Evolutionary conservation across 2,797 vertebrate genomes (phyloP).

Genomic region (Microctenopoma lineatum): DNA sequence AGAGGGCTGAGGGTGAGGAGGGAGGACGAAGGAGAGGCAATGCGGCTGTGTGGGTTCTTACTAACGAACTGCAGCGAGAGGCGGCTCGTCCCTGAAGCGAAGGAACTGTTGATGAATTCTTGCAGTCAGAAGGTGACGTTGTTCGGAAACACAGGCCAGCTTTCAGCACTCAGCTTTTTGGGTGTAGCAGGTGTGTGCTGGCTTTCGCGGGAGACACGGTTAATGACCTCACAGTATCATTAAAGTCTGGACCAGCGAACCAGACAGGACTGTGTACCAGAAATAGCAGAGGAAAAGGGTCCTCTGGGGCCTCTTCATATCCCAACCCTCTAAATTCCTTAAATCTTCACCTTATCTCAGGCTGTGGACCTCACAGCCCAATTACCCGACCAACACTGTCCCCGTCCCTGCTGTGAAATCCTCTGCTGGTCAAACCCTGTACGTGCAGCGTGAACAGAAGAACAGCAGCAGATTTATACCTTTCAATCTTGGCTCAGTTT

Average conservation of each 20-base stretch:
- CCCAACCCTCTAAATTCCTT: not conserved
- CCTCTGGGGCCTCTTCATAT: too few relatives aligned
- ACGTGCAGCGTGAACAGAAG: too few relatives aligned
- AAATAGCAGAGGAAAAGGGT: not conserved
- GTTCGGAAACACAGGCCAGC: not conserved
- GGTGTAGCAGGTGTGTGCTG: too few relatives aligned
- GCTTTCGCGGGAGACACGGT: too few relatives aligned
- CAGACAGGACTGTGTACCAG: not conserved
- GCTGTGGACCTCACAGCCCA: not conserved
- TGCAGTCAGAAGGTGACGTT: slow-evolving; percentile 4
- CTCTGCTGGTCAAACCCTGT: not conserved
- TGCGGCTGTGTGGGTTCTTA: not conserved
- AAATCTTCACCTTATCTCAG: not conserved
- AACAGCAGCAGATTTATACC: not conserved
- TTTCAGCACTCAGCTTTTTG: too few relatives aligned
- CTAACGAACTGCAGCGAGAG: slow-evolving; percentile 18
- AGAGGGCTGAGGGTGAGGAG: slow-evolving; percentile 12
- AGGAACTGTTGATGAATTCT: not conserved
- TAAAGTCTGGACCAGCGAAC: not conserved
- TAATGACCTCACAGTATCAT: not conserved
- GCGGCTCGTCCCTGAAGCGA: slow-evolving; percentile 15
- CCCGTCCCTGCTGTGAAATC: not conserved
- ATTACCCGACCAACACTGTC: not conserved
- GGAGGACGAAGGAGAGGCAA: slow-evolving; percentile 2
- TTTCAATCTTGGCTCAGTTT: not conserved